Evolutionary conservation across 2,888 invertebrate species (phyloP).

Genomic region (Drosophila incognita): DNA sequence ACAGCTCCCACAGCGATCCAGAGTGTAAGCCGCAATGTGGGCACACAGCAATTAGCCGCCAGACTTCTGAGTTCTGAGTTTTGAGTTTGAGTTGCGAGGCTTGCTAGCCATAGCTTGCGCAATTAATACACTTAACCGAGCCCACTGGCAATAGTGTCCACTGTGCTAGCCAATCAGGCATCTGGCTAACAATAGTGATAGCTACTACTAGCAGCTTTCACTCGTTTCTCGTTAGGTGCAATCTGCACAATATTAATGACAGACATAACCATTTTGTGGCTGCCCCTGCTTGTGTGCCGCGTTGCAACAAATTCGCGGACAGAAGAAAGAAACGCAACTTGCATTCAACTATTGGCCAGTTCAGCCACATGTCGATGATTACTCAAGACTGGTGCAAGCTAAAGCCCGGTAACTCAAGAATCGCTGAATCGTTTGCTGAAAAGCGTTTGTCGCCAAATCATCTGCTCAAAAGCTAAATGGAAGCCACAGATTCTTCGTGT

Average conservation of each 20-base stretch:
- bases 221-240: constrained; percentile 21
- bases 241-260: constrained; percentile 70
- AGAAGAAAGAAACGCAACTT: constrained; percentile 24
- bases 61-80: constrained; percentile 6
- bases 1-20: not conserved
- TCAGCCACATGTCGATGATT: constrained; percentile 41
- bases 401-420: not conserved
- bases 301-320: constrained; percentile 17
- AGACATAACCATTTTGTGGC: constrained; percentile 49
- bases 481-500: constrained; percentile 1
- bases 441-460: constrained; percentile 29
- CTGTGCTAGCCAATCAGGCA: not conserved
- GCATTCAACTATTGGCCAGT: constrained; percentile 10
- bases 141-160: constrained; percentile 2
- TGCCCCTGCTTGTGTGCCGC: constrained; percentile 33
- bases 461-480: constrained; percentile 10
- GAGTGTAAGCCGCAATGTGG: constrained; percentile 33
- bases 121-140: constrained; percentile 44
- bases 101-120: constrained; percentile 29
- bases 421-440: not conserved
- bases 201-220: not conserved
- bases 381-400: not conserved
- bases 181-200: not conserved
- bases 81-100: constrained; percentile 4
- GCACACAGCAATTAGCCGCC: constrained; percentile 15